A percentile compares a stretch with the other conserved stretches of the same genome.
Evolutionary conservation across 2,113 vertebrate genomes (phyloP).

Genomic region (Bungarus multicinctus): DNA sequence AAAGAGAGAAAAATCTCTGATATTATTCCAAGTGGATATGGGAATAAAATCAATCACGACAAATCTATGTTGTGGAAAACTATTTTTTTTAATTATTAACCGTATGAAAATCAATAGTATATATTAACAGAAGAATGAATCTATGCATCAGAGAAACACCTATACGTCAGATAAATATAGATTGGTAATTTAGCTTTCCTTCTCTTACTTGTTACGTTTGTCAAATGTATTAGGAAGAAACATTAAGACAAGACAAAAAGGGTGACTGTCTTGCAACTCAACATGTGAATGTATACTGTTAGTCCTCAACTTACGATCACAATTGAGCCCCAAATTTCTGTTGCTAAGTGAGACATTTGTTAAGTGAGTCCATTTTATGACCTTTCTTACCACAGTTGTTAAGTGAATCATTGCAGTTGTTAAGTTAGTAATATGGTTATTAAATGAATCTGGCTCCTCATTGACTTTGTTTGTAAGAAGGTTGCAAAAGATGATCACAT

Average conservation of each 20-base stretch:
- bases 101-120: neutral
- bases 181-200: neutral
- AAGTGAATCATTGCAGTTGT: neutral
- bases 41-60: neutral
- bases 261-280: neutral
- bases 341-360: neutral
- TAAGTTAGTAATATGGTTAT: neutral
- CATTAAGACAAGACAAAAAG: neutral
- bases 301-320: neutral
- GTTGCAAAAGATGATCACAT: neutral
- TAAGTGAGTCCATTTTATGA: neutral
- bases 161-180: neutral
- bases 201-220: neutral
- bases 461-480: neutral
- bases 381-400: neutral
- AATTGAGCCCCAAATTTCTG: neutral
- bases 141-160: neutral
- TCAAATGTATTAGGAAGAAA: neutral
- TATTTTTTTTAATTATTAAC: neutral
- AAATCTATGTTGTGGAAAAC: neutral
- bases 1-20: slow-evolving; percentile 32
- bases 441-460: neutral
- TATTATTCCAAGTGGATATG: neutral
- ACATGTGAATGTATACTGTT: neutral
- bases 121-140: neutral